Percentiles rank a stretch among this genome's conserved stretches.
These are phyloP conservation scores for Caenorhabditis inopinata DNA, from an alignment of 1,140 invertebrate genomes.

Conservation along the genomic window DNA sequence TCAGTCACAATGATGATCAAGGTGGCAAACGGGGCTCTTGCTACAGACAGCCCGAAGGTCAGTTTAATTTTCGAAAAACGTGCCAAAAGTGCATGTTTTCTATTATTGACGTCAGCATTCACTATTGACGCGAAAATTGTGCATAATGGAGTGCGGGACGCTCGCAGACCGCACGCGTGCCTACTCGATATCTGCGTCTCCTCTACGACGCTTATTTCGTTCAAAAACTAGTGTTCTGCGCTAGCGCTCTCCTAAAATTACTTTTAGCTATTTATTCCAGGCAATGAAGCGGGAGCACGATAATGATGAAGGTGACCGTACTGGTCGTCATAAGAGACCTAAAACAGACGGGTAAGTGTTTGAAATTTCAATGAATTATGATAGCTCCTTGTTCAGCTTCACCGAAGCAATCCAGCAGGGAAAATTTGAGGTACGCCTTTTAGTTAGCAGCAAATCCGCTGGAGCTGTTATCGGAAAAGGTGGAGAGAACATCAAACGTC, in stretches of 20 bases:
- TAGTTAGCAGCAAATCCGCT: conserved; percentile 70
- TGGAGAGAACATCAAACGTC: conserved; percentile 85
- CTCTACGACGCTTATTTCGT: neutral
- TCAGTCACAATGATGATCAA: neutral
- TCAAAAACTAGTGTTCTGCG: neutral
- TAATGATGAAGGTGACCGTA: conserved; percentile 9
- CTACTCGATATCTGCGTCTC: neutral
- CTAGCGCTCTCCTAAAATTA: neutral
- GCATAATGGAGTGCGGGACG: neutral
- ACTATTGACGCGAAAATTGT: conserved; percentile 10
- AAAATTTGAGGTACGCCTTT: conserved; percentile 63
- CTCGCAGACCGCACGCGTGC: neutral
- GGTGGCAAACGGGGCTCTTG: neutral
- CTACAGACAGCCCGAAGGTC: conserved; percentile 12
- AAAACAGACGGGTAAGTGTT: conserved; percentile 31
- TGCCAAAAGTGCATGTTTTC: too few species aligned
- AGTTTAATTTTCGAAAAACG: neutral
- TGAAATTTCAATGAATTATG: neutral
- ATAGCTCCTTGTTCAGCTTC: conserved; percentile 21
- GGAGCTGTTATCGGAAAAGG: conserved; percentile 96
- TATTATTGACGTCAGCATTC: neutral
- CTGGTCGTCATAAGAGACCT: neutral
- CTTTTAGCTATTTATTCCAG: neutral
- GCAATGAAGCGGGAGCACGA: conserved; percentile 38
- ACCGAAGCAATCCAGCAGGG: conserved; percentile 48